Evolutionary conservation across 2,113 vertebrate genomes (phyloP).

Genomic region (Donacobius atricapilla): DNA sequence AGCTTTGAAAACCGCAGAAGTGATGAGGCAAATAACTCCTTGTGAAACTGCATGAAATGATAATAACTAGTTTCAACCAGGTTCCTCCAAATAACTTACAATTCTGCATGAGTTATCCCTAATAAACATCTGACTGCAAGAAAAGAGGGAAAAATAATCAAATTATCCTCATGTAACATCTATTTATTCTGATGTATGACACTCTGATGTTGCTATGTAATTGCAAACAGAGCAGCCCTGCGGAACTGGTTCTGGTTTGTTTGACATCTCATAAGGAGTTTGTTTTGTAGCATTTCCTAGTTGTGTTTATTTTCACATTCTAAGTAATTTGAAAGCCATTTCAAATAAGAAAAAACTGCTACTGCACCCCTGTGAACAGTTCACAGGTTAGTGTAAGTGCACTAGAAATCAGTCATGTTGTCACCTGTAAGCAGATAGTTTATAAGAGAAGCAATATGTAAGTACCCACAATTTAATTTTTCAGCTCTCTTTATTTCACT

Average conservation of each 20-base stretch:
- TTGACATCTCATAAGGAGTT: neutral
- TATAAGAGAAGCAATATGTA: neutral
- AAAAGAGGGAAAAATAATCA: conserved; percentile 12
- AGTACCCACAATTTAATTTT: neutral
- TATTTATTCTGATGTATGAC: neutral
- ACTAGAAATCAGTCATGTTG: neutral
- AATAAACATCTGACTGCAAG: neutral
- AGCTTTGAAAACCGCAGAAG: conserved; percentile 9
- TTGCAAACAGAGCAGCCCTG: neutral
- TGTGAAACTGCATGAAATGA: conserved; percentile 20
- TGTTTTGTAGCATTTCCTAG: neutral
- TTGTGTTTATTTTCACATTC: neutral
- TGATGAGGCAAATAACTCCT: conserved; percentile 14
- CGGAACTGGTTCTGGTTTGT: neutral
- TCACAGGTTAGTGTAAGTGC: neutral
- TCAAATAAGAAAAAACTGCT: neutral
- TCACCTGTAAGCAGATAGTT: neutral
- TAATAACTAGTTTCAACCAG: conserved; percentile 18
- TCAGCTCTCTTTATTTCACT: neutral
- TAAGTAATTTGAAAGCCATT: neutral
- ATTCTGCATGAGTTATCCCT: neutral
- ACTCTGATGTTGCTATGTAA: neutral
- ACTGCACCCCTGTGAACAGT: neutral
- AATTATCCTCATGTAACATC: neutral
- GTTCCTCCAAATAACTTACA: neutral